Evolutionary conservation across 2,888 invertebrate genomes (phyloP).

Genomic region (Tholera decimalis): DNA sequence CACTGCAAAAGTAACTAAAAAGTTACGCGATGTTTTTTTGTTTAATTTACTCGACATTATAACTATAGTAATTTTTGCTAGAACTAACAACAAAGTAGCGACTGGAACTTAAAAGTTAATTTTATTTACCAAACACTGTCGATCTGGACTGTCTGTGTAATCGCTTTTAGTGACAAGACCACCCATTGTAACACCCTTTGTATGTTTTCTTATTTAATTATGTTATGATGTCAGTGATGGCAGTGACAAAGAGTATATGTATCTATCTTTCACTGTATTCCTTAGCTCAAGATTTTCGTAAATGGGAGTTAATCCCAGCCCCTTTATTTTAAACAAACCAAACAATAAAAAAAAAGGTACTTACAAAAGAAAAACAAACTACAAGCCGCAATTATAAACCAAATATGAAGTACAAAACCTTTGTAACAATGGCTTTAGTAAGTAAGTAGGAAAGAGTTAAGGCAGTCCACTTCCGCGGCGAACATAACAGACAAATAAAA

Average conservation of each 20-base stretch:
- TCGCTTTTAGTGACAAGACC: no score
- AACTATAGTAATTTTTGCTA: background rate
- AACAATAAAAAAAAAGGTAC: background rate
- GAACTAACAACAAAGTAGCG: background rate
- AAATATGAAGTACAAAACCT: conserved; percentile 28
- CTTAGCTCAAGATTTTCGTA: background rate
- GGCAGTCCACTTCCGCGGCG: conserved; percentile 37
- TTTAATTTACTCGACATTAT: background rate
- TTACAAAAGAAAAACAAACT: conserved; percentile 5
- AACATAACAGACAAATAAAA: conserved; percentile 14
- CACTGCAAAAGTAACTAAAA: background rate
- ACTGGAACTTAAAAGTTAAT: background rate
- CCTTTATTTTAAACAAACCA: background rate
- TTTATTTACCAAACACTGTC: background rate
- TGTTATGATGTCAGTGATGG: no score
- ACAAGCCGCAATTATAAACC: conserved; percentile 25
- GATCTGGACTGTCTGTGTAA: no score
- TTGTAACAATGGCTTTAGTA: conserved; percentile 20
- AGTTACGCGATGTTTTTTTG: background rate
- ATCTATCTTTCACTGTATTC: no score
- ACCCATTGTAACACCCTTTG: no score
- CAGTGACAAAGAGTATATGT: no score
- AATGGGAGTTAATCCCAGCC: background rate
- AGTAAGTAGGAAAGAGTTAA: conserved; percentile 36
- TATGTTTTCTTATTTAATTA: no score